Base-by-base conservation (phyloP, 2,113 vertebrate species). In the Cromileptes altivelis region DNA sequence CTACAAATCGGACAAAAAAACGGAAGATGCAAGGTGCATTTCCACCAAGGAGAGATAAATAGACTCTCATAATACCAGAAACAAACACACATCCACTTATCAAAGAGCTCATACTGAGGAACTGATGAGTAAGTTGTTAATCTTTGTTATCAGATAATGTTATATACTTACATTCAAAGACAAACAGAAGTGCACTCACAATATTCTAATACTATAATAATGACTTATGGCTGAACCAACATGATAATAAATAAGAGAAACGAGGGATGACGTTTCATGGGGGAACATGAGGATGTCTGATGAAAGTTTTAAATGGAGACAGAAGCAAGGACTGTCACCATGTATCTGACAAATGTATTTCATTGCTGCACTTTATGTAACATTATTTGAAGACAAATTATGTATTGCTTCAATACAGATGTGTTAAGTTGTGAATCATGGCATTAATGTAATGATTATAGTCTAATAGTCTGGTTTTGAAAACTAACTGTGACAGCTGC, bases 131-230 rank as follows among this genome's bases (percentile, higher is more conserved):
- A 4, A 3, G 2, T 13, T 45, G n/a, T 45, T 62, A 9, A 3
- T 64, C 3, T 75, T 61, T 42, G 42, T 17, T 67, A 3, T 57
- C 49, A 70, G 47, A 30, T 33, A 25, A 67, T 53, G 17, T 25
- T 12, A 45, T 8, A 62, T 11, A 60, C 11, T 57, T 64, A 75
- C 8, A 62, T 19, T 45, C 7, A 60, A 33, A 73, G 37, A 61
- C 27, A 74, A 57, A 70, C 14, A 53, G 3, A 62, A 70, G 70
- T 60, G 14, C 37, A 68, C 17, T 45, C 3, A 1, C 18, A 55
- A 45, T 78, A 69, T 61, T 52, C 45, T 42, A 69, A 87, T 56
- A 30, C 68, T n/a, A n/a, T n/a, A n/a, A n/a, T n/a, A 61, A 6
- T 5, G 0, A 49, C 37, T 23, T 21, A 69, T 85, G 65, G 40